phyloP scores from a whole-genome alignment of 1,140 invertebrate species.

The Drosophila yakuba region DNA sequence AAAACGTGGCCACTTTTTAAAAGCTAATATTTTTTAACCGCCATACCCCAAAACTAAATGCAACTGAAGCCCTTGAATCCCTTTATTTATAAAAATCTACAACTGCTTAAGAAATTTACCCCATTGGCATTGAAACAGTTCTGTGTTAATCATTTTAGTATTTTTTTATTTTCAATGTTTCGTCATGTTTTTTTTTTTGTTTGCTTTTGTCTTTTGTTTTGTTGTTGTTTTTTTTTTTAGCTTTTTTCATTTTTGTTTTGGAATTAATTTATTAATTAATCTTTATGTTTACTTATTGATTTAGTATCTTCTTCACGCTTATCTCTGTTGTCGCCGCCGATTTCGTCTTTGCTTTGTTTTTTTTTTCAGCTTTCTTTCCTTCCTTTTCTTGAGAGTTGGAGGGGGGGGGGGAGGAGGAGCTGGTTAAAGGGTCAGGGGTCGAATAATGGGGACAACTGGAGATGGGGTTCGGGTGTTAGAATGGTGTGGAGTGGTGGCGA shows the following conservation, averaged over 20 bases:
- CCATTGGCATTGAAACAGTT: slow-evolving; percentile 10
- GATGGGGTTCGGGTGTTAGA: background rate
- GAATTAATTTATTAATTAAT: slow-evolving; percentile 51
- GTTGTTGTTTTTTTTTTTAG: slow-evolving; percentile 7
- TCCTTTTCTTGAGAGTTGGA: background rate
- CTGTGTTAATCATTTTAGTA: slow-evolving; percentile 38
- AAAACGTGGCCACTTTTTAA: background rate
- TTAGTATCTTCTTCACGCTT: slow-evolving; percentile 41
- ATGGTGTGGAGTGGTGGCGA: slow-evolving; percentile 4
- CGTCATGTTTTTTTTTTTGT: slow-evolving; percentile 39
- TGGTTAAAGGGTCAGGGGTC: slow-evolving; percentile 2
- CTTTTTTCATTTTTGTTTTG: slow-evolving; percentile 18
- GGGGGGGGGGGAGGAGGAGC: slow-evolving; percentile 4
- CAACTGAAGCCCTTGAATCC: too few relatives aligned
- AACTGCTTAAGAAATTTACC: background rate
- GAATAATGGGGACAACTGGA: slow-evolving; percentile 1
- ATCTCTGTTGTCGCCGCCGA: slow-evolving; percentile 3
- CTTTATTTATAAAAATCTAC: too few relatives aligned
- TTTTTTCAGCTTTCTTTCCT: slow-evolving; percentile 9
- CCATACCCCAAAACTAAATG: background rate
- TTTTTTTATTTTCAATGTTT: slow-evolving; percentile 56
- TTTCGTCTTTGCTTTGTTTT: slow-evolving; percentile 7
- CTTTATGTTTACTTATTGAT: slow-evolving; percentile 51
- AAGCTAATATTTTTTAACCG: too few relatives aligned
- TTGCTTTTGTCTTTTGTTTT: slow-evolving; percentile 36